phyloP scores from a whole-genome alignment of 2,113 vertebrate species.

The Pimephales promelas region DNA sequence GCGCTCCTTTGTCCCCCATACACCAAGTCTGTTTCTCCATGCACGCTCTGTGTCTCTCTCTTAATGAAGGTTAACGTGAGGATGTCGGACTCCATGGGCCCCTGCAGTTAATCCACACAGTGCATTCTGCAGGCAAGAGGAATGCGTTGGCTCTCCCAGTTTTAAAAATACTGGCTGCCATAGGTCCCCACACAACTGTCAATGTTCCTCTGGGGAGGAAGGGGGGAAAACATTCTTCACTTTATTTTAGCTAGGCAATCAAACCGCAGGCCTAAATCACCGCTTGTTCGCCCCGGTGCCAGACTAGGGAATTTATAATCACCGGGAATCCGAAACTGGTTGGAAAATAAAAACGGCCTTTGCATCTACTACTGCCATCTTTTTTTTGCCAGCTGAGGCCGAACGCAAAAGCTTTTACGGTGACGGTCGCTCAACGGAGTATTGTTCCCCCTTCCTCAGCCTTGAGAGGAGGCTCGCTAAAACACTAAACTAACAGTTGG shows the following conservation, averaged over 20 bases:
- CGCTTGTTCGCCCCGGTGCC: slow-evolving; percentile 48
- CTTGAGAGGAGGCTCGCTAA: slow-evolving; percentile 75
- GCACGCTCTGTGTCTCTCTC: background rate
- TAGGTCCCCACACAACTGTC: slow-evolving; percentile 73
- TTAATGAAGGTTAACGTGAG: slow-evolving; percentile 38
- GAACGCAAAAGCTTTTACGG: slow-evolving; percentile 61
- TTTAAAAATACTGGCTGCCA: slow-evolving; percentile 74
- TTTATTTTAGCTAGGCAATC: slow-evolving; percentile 73
- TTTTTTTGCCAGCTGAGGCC: slow-evolving; percentile 57
- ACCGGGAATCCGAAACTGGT: slow-evolving; percentile 58
- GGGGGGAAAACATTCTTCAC: slow-evolving; percentile 61
- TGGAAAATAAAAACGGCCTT: slow-evolving; percentile 63
- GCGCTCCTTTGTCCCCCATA: background rate
- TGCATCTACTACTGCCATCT: slow-evolving; percentile 65
- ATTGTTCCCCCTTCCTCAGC: slow-evolving; percentile 72
- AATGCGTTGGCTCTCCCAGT: slow-evolving; percentile 72
- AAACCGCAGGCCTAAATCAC: slow-evolving; percentile 65
- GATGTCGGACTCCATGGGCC: slow-evolving; percentile 67
- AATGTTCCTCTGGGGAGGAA: slow-evolving; percentile 70
- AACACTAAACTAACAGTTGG: slow-evolving; percentile 83
- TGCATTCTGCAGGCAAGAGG: slow-evolving; percentile 70
- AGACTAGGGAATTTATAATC: slow-evolving; percentile 66
- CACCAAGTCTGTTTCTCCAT: background rate
- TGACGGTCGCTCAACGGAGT: slow-evolving; percentile 65
- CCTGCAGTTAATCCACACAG: slow-evolving; percentile 70